Evolutionary conservation across 2,888 invertebrate genomes (phyloP).

Genomic region (Pristionchus mayeri): DNA sequence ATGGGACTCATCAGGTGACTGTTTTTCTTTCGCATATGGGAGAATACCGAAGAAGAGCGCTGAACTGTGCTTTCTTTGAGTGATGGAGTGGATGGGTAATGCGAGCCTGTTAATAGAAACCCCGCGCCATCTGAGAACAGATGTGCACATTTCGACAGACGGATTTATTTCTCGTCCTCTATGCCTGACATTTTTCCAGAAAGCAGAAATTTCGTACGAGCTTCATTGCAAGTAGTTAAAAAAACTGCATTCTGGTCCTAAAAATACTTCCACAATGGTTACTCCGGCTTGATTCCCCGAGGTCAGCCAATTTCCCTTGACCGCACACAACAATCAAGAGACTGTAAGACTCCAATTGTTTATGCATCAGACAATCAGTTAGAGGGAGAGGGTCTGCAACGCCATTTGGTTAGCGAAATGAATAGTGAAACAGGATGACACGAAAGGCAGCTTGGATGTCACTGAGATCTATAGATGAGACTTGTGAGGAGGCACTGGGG

Average conservation of each 20-base stretch:
- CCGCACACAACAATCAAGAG: neutral
- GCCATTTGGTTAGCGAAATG: neutral
- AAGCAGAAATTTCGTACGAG: too few relatives aligned
- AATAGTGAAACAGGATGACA: slow-evolving; percentile 23
- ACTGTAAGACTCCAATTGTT: neutral
- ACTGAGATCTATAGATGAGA: too few relatives aligned
- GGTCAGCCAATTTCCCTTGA: neutral
- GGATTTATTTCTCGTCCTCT: too few relatives aligned
- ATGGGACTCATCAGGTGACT: neutral
- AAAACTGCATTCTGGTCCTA: too few relatives aligned
- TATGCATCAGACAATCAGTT: neutral
- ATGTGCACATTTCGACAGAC: slow-evolving; percentile 35
- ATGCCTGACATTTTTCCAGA: too few relatives aligned
- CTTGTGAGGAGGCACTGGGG: too few relatives aligned
- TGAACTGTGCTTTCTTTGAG: slow-evolving; percentile 26
- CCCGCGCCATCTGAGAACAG: slow-evolving; percentile 2
- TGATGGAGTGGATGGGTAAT: slow-evolving; percentile 26
- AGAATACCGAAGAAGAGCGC: neutral
- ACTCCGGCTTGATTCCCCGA: too few relatives aligned
- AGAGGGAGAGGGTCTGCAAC: neutral
- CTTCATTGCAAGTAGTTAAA: too few relatives aligned
- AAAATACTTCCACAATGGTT: too few relatives aligned
- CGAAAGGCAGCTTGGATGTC: neutral
- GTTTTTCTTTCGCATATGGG: neutral
- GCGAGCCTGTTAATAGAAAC: slow-evolving; percentile 1